A percentile compares a stretch with the other conserved stretches of the same genome.
These are phyloP conservation scores for Ailuropoda melanoleuca DNA, from an alignment of 2,113 vertebrate genomes.

Conservation along the genomic window DNA sequence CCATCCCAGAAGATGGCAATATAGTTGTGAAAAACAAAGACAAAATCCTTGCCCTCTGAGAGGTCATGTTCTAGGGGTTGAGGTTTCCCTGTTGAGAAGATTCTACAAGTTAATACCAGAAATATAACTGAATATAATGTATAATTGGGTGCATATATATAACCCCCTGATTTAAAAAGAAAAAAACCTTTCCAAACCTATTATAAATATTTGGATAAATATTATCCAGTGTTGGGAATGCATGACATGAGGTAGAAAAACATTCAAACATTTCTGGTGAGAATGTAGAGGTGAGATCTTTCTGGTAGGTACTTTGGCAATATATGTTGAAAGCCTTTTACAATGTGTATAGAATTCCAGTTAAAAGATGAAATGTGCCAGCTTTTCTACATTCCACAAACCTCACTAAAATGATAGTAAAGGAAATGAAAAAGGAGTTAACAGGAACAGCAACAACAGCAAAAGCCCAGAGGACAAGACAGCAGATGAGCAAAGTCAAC, in stretches of 20 bases:
- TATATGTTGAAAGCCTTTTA: neutral
- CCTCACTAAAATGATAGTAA: neutral
- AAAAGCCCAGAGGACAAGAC: neutral
- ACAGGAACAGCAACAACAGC: neutral
- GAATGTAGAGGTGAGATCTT: neutral
- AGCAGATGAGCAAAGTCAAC: neutral
- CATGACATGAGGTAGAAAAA: neutral
- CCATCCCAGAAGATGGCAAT: neutral
- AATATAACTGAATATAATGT: conserved; percentile 37
- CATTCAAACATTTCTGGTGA: neutral
- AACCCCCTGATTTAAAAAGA: neutral
- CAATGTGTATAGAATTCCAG: neutral
- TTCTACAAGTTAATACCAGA: neutral
- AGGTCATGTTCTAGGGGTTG: neutral
- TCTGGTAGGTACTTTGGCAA: neutral
- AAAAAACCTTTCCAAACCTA: neutral
- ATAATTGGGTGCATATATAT: neutral
- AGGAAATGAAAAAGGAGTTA: neutral
- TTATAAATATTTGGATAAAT: neutral
- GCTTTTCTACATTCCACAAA: neutral
- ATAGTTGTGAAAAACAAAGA: neutral
- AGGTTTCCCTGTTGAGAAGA: neutral
- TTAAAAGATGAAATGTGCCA: neutral
- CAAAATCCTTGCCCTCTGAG: neutral
- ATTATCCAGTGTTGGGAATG: neutral